Evolutionary conservation across 37 sponge, comb jelly and placozoan species (phyloP), one percentile per base, ranked within the genome.

Genomic region (Cliona cf. orientalis): DNA sequence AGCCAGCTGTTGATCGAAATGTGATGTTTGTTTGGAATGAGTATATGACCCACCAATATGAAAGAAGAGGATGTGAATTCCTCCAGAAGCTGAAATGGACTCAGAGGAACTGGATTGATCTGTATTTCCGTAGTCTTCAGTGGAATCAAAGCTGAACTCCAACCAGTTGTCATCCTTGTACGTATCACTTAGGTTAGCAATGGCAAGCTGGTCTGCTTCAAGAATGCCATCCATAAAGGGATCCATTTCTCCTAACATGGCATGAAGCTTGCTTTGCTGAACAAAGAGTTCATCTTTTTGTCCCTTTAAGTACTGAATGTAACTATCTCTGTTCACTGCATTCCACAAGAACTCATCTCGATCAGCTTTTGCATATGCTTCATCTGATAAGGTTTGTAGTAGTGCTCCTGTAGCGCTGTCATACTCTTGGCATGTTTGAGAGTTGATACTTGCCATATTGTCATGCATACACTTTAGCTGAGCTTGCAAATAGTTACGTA

Each of bases 81-180:
- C 43, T 22, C 33, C 19, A 42, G 37, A 31, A 2, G 60, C 60
- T n/a, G 35, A n/a, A n/a, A 59, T 2, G 28, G 49, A 58, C 22
- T 35, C 25, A 3, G 66, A 57, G 1, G 66, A 66, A 17, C 39
- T 11, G 40, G 67, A 38, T 7, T 17, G 4, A 12, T 77, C 46
- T 44, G 38, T 80, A 9, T 80, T 46, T 19, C 25, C 14, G 7
- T 70, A 3, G 26, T 26, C 25, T 28, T 34, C 7, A 43, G 42
- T 0, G 0, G 74, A 81, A 37, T 87, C 81, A 58, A 58, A 87
- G 5, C 55, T 25, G 67, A 87, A 87, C n/a, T 58, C 60, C 45
- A 87, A 29, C 88, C 88, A 87, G 14, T 74, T n/a, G 34, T 75
- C 76, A 60, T 75, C 76, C n/a, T 32, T 59, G 60, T 58, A 28